Base-by-base conservation (phyloP, 2,888 invertebrate species). In the Drosophila rellima region DNA sequence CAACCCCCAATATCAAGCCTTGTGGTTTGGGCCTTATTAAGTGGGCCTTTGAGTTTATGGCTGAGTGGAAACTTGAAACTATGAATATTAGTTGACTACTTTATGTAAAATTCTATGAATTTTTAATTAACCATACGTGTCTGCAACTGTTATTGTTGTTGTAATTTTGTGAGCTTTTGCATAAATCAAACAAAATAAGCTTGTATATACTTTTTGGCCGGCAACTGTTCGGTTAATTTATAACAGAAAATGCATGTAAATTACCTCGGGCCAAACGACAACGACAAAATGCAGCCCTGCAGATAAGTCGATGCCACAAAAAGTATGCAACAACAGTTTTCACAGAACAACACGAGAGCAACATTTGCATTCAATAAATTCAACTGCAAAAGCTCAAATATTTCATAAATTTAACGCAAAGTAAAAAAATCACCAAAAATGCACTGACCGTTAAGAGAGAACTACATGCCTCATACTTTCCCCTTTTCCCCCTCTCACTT, bases 311-410 rank as follows among this genome's bases (percentile, higher is more conserved):
- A 45, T 66, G 42, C 44, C 76, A 54, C 60, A 61, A 69, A 69
- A 57, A 63, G 66, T 66, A 63, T 67, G 80, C 71, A 61, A 74
- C 59, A 64, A 50, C 56, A 50, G 57, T 79, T 77, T 65, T 23
- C 44, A 57, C 39, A 31, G 39, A 26, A 15, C 29, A 48, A 50
- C 39, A 42, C n/a, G n/a, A 31, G 6, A 31, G 37, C 57, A 67
- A 52, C 59, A 77, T 82, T 83, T 85, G 68, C 80, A 83, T 79
- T 83, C 78, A 80, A 89, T 88, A 85, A 88, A 85, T 89, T 82
- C 75, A 71, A 78, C 77, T 44, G 64, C 69, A 71, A 85, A 71
- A 62, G 69, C 66, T 71, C 82, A 85, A 87, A 89, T 87, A 89
- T 76, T 83, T 87, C 84, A 85, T 80, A 85, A 88, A 86, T 86